Evolutionary conservation across 2,797 vertebrate genomes (phyloP).

Genomic region (Synanceia verrucosa): DNA sequence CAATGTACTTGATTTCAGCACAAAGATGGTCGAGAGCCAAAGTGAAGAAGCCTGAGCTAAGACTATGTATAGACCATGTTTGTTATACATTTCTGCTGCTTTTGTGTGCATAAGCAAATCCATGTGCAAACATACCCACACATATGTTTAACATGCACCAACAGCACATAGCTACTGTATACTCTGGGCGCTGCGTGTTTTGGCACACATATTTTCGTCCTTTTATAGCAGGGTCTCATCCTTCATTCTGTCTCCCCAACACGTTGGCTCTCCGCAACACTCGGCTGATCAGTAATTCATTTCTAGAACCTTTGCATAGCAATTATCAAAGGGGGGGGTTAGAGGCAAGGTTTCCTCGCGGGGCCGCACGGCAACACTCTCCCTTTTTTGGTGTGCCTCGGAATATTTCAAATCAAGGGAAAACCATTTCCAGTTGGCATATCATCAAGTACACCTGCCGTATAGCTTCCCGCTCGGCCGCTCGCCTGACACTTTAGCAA

Average conservation of each 20-base stretch:
- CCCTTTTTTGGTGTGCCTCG: conserved; percentile 62
- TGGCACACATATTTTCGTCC: conserved; percentile 45
- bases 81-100: conserved; percentile 20
- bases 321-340: conserved; percentile 89
- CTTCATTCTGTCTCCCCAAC: conserved; percentile 84
- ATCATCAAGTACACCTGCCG: conserved; percentile 79
- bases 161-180: not conserved
- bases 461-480: conserved; percentile 72
- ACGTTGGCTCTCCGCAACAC: conserved; percentile 84
- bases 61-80: conserved; percentile 22
- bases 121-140: not conserved
- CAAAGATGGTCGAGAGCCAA: not conserved
- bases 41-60: conserved; percentile 1
- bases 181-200: not conserved
- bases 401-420: conserved; percentile 78
- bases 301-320: conserved; percentile 85
- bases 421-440: conserved; percentile 79
- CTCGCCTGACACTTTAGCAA: conserved; percentile 76
- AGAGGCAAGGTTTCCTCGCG: conserved; percentile 80
- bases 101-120: conserved; percentile 19
- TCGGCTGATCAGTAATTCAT: conserved; percentile 90
- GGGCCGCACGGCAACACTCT: conserved; percentile 49
- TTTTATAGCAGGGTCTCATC: conserved; percentile 75
- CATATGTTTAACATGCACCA: conserved; percentile 17
- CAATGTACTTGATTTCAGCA: conserved; percentile 1